Evolutionary conservation across 2,113 vertebrate genomes (phyloP), one percentile per base, ranked within the genome.

Genomic region (Chauna torquata): DNA sequence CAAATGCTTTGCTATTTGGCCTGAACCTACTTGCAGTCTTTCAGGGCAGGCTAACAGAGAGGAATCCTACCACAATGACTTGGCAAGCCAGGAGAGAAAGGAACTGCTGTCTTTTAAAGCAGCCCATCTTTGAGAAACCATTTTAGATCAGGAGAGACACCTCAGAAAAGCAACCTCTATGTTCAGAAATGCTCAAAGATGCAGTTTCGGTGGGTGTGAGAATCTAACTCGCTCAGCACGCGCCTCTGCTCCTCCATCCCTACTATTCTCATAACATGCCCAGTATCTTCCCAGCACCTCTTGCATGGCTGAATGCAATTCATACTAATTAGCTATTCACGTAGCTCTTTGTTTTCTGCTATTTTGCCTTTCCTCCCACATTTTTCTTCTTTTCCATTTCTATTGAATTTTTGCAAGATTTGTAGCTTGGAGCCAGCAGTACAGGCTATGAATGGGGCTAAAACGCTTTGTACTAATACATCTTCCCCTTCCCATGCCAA

Each of bases 211-310:
- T 16, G 28, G 12, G 45, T 28, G 14, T 45, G 5, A 93, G 64
- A 86, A 66, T 2, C 28, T 32, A 42, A 34, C 15, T 62, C n/a
- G 36, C 71, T 64, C 3, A 6, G 62, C 2, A 6, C 6, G 12
- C 34, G 12, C n/a, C 54, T 74, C 71, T 2, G 0, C 38, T 71
- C 30, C 57, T 87, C 65, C 11, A 27, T 30, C 57, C 59, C 70
- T 0, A 5, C 32, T 64, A n/a, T 59, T 62, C 52, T 42, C 1
- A 1, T 6, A 83, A 44, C 5, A 8, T 0, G 0, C 23, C 62
- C 5, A 1, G 7, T 28, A 28, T 40, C 69, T 38, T 68, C n/a
- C 36, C 76, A 94, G 68, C 20, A n/a, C 22, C 16, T 78, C 59
- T 16, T 78, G 38, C 36, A 42, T 22, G 36, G 72, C 23, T 75